Percentiles rank a stretch among this genome's conserved stretches.
phyloP scores from a whole-genome alignment of 2,113 vertebrate genomes.

The Chamaetylas fuelleborni region DNA sequence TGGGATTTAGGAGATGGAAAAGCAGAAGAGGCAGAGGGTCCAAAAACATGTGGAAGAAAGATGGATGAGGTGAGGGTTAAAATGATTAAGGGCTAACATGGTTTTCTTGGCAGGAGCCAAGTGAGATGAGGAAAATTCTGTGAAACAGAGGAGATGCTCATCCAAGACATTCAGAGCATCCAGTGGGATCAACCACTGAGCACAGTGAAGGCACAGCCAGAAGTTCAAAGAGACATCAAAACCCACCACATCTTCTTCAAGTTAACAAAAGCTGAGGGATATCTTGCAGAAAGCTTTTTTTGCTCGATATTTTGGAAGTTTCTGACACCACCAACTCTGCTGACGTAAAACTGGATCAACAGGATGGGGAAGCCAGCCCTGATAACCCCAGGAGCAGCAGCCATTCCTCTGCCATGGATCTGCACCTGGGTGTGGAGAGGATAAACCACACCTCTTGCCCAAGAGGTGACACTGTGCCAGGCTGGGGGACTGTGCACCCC shows the following conservation, averaged over 20 bases:
- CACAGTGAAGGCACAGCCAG: not conserved
- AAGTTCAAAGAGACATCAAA: not conserved
- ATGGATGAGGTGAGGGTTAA: not conserved
- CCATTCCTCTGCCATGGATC: not conserved
- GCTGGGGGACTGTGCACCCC: fast-evolving
- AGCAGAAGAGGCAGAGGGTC: not conserved
- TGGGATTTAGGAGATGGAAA: not conserved
- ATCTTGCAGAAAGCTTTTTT: not conserved
- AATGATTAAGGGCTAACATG: not conserved
- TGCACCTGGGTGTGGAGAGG: not conserved
- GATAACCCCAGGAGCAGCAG: not conserved
- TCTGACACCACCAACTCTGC: not conserved
- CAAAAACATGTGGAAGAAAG: not conserved
- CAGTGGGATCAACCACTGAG: not conserved
- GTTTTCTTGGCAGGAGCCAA: not conserved
- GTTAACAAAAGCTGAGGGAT: fast-evolving
- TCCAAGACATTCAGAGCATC: not conserved
- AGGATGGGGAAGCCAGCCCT: conserved; percentile 13
- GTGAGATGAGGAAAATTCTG: not conserved
- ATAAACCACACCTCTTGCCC: not conserved
- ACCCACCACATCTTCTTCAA: not conserved
- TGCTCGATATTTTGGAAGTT: not conserved
- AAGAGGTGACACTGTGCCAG: not conserved
- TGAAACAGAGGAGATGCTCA: not conserved
- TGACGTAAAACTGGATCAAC: not conserved